These are phyloP conservation scores for Alloplasta piceator DNA, from an alignment of 2,888 invertebrate species.

Conservation along the genomic window DNA sequence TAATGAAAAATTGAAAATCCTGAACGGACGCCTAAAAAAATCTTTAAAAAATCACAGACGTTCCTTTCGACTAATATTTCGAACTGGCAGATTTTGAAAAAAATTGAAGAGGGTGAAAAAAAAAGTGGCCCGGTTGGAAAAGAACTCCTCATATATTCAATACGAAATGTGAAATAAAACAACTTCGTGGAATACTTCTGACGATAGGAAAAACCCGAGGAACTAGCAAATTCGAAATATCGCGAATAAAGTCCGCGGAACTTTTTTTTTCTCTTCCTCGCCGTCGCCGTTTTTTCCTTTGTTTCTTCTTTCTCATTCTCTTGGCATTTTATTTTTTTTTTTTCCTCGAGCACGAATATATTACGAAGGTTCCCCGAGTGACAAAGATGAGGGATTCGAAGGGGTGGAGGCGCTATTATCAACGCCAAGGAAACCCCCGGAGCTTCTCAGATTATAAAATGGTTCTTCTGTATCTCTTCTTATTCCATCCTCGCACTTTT, in stretches of 20 bases:
- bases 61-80: no score
- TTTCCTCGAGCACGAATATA: constrained; percentile 37
- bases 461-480: constrained; percentile 63
- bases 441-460: constrained; percentile 46
- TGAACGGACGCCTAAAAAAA: no score
- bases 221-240: constrained; percentile 29
- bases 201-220: constrained; percentile 16
- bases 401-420: constrained; percentile 35
- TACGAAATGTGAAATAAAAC: background rate
- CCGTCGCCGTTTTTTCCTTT: no score
- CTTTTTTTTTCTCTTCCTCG: constrained; percentile 2
- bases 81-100: no score
- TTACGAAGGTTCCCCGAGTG: constrained; percentile 33
- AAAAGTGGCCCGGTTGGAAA: no score
- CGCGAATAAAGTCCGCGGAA: constrained; percentile 22
- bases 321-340: constrained; percentile 19
- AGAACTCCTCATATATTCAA: no score
- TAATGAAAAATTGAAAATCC: no score
- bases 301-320: background rate
- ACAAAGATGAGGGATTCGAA: constrained; percentile 7
- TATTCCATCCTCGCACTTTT: constrained; percentile 4
- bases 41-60: no score
- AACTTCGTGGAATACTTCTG: constrained; percentile 27
- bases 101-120: no score
- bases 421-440: constrained; percentile 36